Evolutionary conservation across 2,888 invertebrate species (phyloP).

Genomic region (Diabrotica balteata): DNA sequence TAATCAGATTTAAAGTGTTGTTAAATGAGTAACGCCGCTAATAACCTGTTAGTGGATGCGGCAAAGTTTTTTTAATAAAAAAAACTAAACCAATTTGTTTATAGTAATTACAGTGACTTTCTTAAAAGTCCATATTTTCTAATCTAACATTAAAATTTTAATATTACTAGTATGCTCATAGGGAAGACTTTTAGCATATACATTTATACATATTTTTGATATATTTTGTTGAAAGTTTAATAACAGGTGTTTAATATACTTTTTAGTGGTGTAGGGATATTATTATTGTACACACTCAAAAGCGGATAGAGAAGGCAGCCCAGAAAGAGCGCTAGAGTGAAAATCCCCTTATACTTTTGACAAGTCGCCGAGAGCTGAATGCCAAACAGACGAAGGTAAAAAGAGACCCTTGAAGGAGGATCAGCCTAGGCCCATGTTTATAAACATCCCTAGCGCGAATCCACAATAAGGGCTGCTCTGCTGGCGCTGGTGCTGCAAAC

Average conservation of each 20-base stretch:
- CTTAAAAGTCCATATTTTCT: no score
- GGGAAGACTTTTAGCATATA: no score
- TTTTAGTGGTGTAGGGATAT: constrained; percentile 1
- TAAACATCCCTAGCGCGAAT: constrained; percentile 29
- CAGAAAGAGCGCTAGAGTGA: constrained; percentile 16
- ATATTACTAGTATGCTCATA: no score
- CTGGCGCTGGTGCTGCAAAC: constrained; percentile 2
- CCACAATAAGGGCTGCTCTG: constrained; percentile 12
- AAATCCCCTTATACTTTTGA: constrained; percentile 38
- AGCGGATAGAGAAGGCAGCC: constrained; percentile 3
- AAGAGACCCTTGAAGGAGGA: constrained; percentile 21
- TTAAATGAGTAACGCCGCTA: no score
- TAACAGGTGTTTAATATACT: background rate
- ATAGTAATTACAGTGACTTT: no score
- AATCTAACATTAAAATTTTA: no score
- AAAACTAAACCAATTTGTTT: no score
- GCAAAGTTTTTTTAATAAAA: no score
- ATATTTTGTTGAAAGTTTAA: no score
- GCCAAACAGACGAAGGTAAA: constrained; percentile 32
- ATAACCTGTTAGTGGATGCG: no score
- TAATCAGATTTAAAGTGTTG: no score
- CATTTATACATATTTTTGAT: no score
- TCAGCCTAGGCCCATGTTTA: constrained; percentile 24
- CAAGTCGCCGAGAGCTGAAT: constrained; percentile 33
- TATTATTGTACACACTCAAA: background rate